These are phyloP conservation scores for Trichonephila inaurata DNA, from an alignment of 1,140 invertebrate species.

Conservation along the genomic window DNA sequence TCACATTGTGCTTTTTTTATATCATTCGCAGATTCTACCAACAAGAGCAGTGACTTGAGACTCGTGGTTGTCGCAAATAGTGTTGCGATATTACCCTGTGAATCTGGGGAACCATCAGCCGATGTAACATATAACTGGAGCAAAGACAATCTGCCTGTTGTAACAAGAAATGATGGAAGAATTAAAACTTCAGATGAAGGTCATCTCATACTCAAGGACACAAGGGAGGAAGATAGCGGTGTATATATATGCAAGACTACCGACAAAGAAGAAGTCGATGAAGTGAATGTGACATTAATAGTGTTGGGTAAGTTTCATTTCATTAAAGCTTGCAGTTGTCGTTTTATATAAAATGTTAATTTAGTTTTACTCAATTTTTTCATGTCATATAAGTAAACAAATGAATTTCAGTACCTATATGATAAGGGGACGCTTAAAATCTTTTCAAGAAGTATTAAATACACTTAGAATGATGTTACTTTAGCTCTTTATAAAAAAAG, in stretches of 20 bases:
- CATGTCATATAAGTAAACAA: too few relatives aligned
- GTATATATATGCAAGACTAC: slow-evolving; percentile 80
- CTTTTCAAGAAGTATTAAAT: too few relatives aligned
- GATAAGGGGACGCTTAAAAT: too few relatives aligned
- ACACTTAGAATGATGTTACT: too few relatives aligned
- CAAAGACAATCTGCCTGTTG: slow-evolving; percentile 48
- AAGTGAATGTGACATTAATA: slow-evolving; percentile 75
- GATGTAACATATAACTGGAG: slow-evolving; percentile 38
- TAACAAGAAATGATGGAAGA: slow-evolving; percentile 42
- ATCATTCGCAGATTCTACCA: slow-evolving; percentile 43
- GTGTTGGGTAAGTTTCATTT: slow-evolving; percentile 72
- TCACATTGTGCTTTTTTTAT: neutral
- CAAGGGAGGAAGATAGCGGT: slow-evolving; percentile 79
- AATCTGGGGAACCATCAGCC: neutral
- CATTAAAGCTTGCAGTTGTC: neutral
- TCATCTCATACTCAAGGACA: slow-evolving; percentile 79
- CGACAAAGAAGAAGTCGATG: slow-evolving; percentile 79
- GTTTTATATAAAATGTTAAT: too few relatives aligned
- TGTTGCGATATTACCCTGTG: slow-evolving; percentile 60
- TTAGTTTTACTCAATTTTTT: too few relatives aligned
- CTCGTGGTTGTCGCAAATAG: slow-evolving; percentile 65
- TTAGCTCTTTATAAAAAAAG: too few relatives aligned
- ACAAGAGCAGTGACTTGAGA: slow-evolving; percentile 52
- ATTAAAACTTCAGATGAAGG: slow-evolving; percentile 66
- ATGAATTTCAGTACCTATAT: too few relatives aligned